phyloP scores from a whole-genome alignment of 1,140 invertebrate genomes.

The Hestina assimilis region DNA sequence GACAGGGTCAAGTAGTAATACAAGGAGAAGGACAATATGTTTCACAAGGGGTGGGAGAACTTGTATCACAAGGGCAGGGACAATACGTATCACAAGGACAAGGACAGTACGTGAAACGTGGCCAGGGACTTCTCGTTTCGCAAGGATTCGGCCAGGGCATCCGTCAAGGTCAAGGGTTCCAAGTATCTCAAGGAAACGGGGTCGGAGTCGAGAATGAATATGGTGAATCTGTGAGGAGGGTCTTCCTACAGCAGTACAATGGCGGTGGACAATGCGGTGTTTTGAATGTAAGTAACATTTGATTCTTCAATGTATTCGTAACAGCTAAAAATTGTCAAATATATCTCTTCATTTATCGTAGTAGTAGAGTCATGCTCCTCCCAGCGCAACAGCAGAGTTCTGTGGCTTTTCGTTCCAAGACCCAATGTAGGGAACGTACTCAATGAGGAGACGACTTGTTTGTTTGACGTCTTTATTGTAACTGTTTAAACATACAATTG shows the following conservation, averaged over 20 bases:
- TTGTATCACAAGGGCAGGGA: constrained; percentile 18
- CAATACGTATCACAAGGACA: constrained; percentile 17
- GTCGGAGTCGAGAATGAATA: constrained; percentile 44
- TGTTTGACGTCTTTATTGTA: no score
- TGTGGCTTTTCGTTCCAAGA: no score
- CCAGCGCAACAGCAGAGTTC: no score
- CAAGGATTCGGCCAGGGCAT: constrained; percentile 17
- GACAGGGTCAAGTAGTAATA: background rate
- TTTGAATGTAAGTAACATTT: constrained; percentile 54
- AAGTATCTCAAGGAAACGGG: constrained; percentile 22
- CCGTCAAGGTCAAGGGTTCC: constrained; percentile 24
- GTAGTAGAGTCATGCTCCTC: no score
- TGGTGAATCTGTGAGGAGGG: constrained; percentile 45
- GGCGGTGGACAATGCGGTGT: constrained; percentile 55
- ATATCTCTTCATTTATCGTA: no score
- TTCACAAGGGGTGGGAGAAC: constrained; percentile 19
- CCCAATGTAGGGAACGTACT: no score
- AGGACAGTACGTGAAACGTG: constrained; percentile 21
- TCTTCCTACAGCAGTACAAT: constrained; percentile 50
- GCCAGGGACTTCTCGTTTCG: constrained; percentile 18
- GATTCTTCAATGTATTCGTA: constrained; percentile 1
- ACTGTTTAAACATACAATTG: no score
- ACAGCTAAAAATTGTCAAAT: background rate
- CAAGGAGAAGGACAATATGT: constrained; percentile 24
- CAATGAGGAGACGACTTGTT: no score